A percentile compares a stretch with the other conserved stretches of the same genome.
Conservation (phyloP, 2,797 vertebrate genomes). For the Myotis myotis region DNA sequence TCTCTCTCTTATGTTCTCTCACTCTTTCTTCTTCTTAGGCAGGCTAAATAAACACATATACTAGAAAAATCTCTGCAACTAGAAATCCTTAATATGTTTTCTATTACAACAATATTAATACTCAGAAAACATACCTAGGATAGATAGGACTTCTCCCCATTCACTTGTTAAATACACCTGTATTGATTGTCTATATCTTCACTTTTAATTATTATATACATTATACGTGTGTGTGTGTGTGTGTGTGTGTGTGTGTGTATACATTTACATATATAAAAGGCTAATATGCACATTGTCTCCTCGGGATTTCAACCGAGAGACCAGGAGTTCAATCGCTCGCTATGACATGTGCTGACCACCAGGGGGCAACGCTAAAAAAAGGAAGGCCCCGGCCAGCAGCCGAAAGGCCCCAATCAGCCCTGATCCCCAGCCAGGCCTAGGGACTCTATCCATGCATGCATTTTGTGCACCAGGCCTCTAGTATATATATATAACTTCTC, state of each 20-base stretch:
- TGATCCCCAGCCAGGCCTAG: no score
- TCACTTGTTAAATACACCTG: neutral
- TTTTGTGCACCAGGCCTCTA: neutral
- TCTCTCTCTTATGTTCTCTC: neutral
- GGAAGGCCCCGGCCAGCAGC: no score
- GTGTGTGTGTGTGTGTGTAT: no score
- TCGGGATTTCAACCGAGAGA: no score
- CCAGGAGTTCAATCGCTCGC: no score
- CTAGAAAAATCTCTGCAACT: neutral
- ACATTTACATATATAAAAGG: no score
- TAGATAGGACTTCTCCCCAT: constrained; percentile 7
- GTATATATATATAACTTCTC: neutral
- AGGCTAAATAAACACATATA: neutral
- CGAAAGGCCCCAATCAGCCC: no score
- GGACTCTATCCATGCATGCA: no score
- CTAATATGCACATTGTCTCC: no score
- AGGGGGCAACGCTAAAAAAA: no score
- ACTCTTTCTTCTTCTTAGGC: neutral
- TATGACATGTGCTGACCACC: no score
- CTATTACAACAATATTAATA: neutral
- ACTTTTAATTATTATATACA: neutral
- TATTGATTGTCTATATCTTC: neutral
- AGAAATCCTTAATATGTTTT: neutral
- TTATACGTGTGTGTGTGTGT: neutral
- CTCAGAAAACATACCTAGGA: neutral